phyloP scores from a whole-genome alignment of 1,140 invertebrate genomes.

The Drosophila ficusphila region DNA sequence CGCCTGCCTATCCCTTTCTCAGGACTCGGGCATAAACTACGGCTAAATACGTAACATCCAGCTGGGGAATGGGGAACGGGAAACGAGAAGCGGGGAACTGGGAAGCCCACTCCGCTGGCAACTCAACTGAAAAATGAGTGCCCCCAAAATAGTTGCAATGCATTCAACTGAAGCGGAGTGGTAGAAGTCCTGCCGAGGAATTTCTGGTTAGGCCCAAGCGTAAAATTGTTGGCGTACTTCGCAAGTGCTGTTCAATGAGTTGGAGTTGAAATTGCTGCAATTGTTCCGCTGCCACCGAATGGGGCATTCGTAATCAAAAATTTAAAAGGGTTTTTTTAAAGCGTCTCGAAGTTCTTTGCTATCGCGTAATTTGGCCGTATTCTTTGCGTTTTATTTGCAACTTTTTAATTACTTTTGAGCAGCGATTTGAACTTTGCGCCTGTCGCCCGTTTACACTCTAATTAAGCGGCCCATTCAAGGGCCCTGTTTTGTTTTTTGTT shows the following conservation, averaged over 20 bases:
- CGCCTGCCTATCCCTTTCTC: slow-evolving; percentile 21
- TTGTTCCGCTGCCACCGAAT: slow-evolving; percentile 6
- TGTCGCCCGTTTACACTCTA: slow-evolving; percentile 64
- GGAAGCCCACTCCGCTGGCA: slow-evolving; percentile 10
- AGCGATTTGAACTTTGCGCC: slow-evolving; percentile 77
- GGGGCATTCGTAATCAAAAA: not conserved
- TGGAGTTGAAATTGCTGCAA: slow-evolving; percentile 39
- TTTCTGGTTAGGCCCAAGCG: slow-evolving; percentile 38
- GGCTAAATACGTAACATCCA: slow-evolving; percentile 29
- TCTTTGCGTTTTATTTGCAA: slow-evolving; percentile 61
- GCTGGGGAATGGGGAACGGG: not conserved
- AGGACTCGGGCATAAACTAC: slow-evolving; percentile 49
- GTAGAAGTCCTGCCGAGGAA: slow-evolving; percentile 31
- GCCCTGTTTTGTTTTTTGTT: slow-evolving; percentile 43
- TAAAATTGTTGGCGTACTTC: slow-evolving; percentile 42
- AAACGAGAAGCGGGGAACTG: slow-evolving; percentile 4
- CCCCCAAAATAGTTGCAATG: slow-evolving; percentile 53
- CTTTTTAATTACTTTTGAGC: slow-evolving; percentile 82
- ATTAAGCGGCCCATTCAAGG: slow-evolving; percentile 69
- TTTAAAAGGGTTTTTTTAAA: slow-evolving; percentile 18
- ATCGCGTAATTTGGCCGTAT: slow-evolving; percentile 72
- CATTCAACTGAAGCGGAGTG: slow-evolving; percentile 38
- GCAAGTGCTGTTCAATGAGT: slow-evolving; percentile 55
- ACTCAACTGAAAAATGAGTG: slow-evolving; percentile 53
- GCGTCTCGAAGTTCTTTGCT: slow-evolving; percentile 37